Conservation (phyloP, 2,113 vertebrate species). For the Megaptera novaeangliae region DNA sequence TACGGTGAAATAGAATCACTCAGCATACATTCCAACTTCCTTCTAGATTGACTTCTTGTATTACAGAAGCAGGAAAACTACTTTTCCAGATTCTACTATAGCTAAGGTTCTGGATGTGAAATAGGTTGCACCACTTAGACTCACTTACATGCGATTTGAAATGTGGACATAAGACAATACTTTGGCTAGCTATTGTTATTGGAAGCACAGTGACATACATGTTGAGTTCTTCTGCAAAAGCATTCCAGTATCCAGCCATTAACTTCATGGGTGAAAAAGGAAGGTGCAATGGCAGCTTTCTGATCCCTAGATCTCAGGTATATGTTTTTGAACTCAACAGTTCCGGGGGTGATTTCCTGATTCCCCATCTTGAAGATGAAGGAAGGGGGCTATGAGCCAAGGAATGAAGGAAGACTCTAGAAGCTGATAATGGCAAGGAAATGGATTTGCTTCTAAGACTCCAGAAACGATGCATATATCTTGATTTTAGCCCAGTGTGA, state of each 20-base stretch:
- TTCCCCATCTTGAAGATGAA: not conserved
- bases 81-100: not conserved
- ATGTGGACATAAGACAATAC: not conserved
- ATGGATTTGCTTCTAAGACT: not conserved
- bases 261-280: not conserved
- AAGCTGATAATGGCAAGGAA: not conserved
- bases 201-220: not conserved
- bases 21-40: not conserved
- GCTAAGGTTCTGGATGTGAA: not conserved
- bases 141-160: not conserved
- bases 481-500: not conserved
- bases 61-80: not conserved
- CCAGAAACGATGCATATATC: not conserved
- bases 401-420: not conserved
- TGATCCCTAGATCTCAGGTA: not conserved
- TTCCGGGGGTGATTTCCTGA: not conserved
- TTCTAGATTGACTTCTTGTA: not conserved
- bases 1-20: not conserved
- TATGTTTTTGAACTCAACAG: not conserved
- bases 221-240: not conserved
- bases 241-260: not conserved
- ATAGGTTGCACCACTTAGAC: not conserved
- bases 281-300: not conserved
- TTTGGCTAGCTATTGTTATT: not conserved
- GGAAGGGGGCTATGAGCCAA: not conserved